These are phyloP conservation scores for Thecocarcelia acutangulata DNA, from an alignment of 2,888 invertebrate genomes.

Conservation along the genomic window DNA sequence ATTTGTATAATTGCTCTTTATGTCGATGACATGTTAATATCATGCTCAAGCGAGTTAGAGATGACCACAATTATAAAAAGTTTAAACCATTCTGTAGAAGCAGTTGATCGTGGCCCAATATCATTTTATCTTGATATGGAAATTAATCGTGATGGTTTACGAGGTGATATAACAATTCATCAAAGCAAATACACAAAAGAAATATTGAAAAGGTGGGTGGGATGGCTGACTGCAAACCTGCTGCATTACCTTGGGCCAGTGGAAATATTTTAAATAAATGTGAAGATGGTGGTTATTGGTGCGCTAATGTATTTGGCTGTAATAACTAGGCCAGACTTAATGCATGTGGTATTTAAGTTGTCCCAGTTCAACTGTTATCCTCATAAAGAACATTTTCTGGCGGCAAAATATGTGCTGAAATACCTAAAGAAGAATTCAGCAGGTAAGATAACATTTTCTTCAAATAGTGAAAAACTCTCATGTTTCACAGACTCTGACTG, in stretches of 20 bases:
- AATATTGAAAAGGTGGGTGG: neutral
- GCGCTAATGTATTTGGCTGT: slow-evolving; percentile 52
- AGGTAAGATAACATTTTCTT: slow-evolving; percentile 29
- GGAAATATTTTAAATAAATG: neutral
- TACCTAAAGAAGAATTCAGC: slow-evolving; percentile 25
- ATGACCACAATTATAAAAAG: neutral
- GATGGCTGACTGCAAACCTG: neutral
- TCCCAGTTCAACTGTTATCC: slow-evolving; percentile 7
- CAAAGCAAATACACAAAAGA: neutral
- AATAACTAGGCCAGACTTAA: no score
- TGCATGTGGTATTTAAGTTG: no score
- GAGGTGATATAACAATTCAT: slow-evolving; percentile 4
- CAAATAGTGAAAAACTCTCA: no score
- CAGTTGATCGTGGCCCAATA: neutral
- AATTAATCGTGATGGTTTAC: neutral
- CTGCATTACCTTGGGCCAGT: neutral
- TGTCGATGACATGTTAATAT: neutral
- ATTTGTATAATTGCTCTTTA: neutral
- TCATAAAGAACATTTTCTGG: slow-evolving; percentile 2
- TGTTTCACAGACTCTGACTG: no score
- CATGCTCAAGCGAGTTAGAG: neutral
- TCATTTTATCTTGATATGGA: slow-evolving; percentile 1
- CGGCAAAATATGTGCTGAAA: slow-evolving; percentile 28
- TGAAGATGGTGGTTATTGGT: slow-evolving; percentile 21
- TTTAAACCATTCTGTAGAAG: neutral